Evolutionary conservation across 2,888 invertebrate species (phyloP), one percentile per base, ranked within the genome.

Genomic region (Torymus aiolomorphi): DNA sequence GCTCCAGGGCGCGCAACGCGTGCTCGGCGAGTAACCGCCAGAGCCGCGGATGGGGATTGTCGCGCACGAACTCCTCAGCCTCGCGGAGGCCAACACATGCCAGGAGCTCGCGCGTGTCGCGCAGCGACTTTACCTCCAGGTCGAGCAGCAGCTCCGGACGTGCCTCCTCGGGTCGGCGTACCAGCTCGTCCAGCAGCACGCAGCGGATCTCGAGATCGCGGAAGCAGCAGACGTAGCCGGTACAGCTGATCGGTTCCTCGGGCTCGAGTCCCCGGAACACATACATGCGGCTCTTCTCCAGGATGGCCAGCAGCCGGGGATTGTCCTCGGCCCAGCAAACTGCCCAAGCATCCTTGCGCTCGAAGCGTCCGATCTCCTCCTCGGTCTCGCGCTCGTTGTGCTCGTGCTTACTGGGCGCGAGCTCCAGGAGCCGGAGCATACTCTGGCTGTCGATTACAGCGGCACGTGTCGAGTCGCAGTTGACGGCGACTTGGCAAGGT

Each of bases 281-380:
- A 88, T 98, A 97, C 94, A 99, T 96, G 80, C 98, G 93, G 0
- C 97, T 97, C 91, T 99, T 99, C 90, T 99, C 99, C 93, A 98
- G 98, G 81, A 98, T 94, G 0, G 98, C 98, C 82, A 99, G 92
- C 86, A 98, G 91, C 82, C 95, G 94, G 0, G 98, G 96, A 92
- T 98, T 98, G 88, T 99, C 99, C 83, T 94, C 92, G 0, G 99
- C 98, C 99, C 99, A 99, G 82, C 95, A 94, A 91, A 98, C 96
- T 74, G 97, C 96, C 99, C 99, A 99, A 2, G 98, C 98, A 90
- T 99, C 99, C 89, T 96, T 96, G 51, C 96, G 92, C 87, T 97
- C 97, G 83, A 96, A 94, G 31, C 31, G 31, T 31, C 31, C 31
- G 18, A 8, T 69, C 18, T 8, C 62, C 24, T 8, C 42, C 20